Conservation (phyloP, 1,140 invertebrate species). For the Wiebesia pumilae region DNA sequence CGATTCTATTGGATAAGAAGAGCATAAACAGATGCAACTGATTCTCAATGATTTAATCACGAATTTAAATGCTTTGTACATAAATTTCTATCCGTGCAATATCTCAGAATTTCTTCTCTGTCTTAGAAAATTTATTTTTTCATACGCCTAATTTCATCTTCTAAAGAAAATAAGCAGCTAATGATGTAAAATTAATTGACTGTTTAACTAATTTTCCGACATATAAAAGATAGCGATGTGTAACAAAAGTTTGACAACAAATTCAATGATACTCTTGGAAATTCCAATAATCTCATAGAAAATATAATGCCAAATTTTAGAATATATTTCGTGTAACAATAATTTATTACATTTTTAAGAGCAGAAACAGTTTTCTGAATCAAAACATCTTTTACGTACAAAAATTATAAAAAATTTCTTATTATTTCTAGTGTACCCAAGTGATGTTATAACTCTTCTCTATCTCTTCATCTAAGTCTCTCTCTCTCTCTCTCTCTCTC, state of each 20-base stretch:
- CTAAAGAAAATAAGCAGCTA: no score
- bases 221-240: no score
- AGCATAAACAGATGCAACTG: constrained; percentile 10
- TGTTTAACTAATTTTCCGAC: no score
- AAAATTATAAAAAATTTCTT: background rate
- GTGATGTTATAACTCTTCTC: background rate
- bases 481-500: background rate
- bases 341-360: background rate
- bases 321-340: no score
- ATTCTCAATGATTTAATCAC: constrained; percentile 28
- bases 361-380: background rate
- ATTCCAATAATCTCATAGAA: no score
- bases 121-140: background rate
- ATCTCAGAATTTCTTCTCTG: background rate
- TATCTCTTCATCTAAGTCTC: no score
- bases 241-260: no score
- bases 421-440: background rate
- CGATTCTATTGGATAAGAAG: background rate
- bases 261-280: no score
- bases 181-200: no score
- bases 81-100: background rate
- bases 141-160: no score
- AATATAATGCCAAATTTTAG: no score
- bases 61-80: background rate
- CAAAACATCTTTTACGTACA: background rate